These are phyloP conservation scores for Hyla sarda DNA, from an alignment of 2,113 vertebrate genomes.

Conservation along the genomic window DNA sequence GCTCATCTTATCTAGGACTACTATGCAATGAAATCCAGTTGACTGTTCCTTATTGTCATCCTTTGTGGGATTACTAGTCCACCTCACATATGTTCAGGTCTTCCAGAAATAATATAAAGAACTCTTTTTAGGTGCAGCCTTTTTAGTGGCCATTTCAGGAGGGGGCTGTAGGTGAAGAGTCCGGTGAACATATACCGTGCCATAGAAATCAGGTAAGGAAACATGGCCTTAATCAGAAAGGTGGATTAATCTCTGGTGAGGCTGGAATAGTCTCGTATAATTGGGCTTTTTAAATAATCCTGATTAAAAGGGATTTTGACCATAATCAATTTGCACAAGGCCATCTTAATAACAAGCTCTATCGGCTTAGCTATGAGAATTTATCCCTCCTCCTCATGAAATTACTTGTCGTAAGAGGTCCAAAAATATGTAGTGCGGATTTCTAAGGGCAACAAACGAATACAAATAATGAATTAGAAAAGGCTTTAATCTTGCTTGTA, in stretches of 20 bases:
- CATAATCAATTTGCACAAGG: conserved; percentile 73
- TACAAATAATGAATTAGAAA: conserved; percentile 54
- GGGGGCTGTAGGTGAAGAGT: not conserved
- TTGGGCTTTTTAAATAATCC: conserved; percentile 75
- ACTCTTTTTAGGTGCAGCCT: not conserved
- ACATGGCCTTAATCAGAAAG: conserved; percentile 64
- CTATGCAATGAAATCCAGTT: too few species aligned
- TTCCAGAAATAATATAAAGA: not conserved
- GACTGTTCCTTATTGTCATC: too few species aligned
- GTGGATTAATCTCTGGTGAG: conserved; percentile 60
- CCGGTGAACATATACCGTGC: conserved; percentile 10
- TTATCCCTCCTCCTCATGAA: conserved; percentile 67
- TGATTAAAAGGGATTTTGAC: conserved; percentile 74
- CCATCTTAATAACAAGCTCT: conserved; percentile 72
- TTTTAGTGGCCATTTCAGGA: too few species aligned
- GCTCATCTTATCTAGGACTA: too few species aligned
- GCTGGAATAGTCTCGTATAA: conserved; percentile 71
- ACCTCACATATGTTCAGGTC: not conserved
- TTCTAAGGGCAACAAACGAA: conserved; percentile 52
- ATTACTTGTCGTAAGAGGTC: conserved; percentile 61
- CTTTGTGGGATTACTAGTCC: too few species aligned
- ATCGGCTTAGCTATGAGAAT: conserved; percentile 70
- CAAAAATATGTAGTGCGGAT: conserved; percentile 57
- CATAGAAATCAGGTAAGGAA: conserved; percentile 56
- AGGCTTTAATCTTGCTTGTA: conserved; percentile 49